A percentile compares a stretch with the other conserved stretches of the same genome.
Conservation (phyloP, 2,113 vertebrate species). For the Mustela lutreola region DNA sequence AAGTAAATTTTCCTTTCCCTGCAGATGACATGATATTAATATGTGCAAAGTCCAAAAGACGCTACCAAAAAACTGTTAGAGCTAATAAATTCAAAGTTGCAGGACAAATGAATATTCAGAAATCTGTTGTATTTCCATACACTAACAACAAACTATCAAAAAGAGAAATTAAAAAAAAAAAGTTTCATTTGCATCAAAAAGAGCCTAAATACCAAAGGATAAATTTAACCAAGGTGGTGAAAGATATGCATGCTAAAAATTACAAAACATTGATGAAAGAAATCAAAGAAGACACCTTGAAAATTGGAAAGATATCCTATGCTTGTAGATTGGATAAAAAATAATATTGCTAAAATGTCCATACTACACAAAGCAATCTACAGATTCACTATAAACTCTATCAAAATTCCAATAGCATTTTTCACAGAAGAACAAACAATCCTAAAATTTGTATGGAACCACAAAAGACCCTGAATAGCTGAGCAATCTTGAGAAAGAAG, state of each 20-base stretch:
- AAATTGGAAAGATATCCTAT: neutral
- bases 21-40: neutral
- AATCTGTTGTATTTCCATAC: neutral
- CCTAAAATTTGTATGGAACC: neutral
- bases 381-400: neutral
- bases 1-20: neutral
- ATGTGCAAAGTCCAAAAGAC: neutral
- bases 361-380: neutral
- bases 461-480: neutral
- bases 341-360: neutral
- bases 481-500: neutral
- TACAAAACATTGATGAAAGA: neutral
- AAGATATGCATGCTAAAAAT: neutral
- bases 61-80: neutral
- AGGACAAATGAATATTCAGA: neutral
- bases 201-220: neutral
- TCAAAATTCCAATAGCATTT: neutral
- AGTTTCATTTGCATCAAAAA: neutral
- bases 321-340: neutral
- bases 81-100: neutral
- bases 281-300: neutral
- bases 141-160: neutral
- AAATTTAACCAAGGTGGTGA: neutral
- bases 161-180: neutral
- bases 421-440: neutral